phyloP scores from a whole-genome alignment of 1,140 invertebrate species.

The Drosophila lacteicornis region DNA sequence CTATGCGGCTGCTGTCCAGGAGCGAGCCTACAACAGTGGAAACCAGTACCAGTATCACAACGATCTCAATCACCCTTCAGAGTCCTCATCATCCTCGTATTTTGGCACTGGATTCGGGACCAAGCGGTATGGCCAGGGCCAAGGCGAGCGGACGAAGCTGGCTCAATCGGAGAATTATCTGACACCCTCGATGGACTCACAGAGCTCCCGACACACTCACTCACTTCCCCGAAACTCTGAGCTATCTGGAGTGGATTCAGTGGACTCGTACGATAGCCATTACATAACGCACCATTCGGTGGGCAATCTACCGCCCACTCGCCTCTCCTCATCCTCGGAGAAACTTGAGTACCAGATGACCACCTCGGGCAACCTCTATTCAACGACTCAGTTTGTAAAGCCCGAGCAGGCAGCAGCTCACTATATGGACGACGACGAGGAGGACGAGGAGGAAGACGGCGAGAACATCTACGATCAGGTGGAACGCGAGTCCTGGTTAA shows the following conservation, averaged over 20 bases:
- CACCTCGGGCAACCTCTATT: conserved; percentile 86
- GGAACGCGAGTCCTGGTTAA: conserved; percentile 87
- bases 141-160: conserved; percentile 62
- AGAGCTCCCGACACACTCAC: conserved; percentile 78
- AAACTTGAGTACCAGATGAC: conserved; percentile 86
- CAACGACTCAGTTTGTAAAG: conserved; percentile 80
- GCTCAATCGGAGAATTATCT: conserved; percentile 80
- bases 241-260: conserved; percentile 81
- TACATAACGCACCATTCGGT: conserved; percentile 82
- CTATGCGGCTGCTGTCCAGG: conserved; percentile 68
- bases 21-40: conserved; percentile 64
- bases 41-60: conserved; percentile 80
- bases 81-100: conserved; percentile 81
- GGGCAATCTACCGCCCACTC: conserved; percentile 55
- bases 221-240: conserved; percentile 82
- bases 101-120: conserved; percentile 81
- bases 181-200: conserved; percentile 79
- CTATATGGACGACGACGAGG: conserved; percentile 76
- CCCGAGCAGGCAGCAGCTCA: conserved; percentile 74
- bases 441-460: conserved; percentile 65
- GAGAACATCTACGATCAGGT: conserved; percentile 83
- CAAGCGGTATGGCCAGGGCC: conserved; percentile 58
- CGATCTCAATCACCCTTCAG: conserved; percentile 81
- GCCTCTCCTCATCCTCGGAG: conserved; percentile 82
- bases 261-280: conserved; percentile 84